Percentiles rank a stretch among this genome's conserved stretches.
Evolutionary conservation across 2,888 invertebrate genomes (phyloP).

Genomic region (Pseudeuparius sepicola): DNA sequence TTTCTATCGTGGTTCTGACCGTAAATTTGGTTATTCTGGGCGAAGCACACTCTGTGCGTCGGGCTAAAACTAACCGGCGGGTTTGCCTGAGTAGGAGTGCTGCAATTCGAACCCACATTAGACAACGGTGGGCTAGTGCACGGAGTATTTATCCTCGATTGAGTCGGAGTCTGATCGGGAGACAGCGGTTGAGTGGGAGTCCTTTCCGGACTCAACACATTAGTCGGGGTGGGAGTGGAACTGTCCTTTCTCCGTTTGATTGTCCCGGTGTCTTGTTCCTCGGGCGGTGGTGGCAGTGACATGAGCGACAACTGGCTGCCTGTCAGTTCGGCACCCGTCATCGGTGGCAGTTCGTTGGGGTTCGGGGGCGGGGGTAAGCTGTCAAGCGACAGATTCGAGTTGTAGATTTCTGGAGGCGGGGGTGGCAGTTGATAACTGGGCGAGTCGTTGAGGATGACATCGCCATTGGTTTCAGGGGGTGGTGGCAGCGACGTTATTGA

Average conservation of each 20-base stretch:
- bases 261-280: conserved; percentile 38
- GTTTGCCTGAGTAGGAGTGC: conserved; percentile 35
- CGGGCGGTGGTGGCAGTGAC: conserved; percentile 67
- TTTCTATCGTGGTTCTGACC: conserved; percentile 32
- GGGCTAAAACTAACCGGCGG: conserved; percentile 33
- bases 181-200: conserved; percentile 35
- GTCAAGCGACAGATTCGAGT: conserved; percentile 67
- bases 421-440: conserved; percentile 53
- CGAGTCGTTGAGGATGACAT: conserved; percentile 37
- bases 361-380: conserved; percentile 73
- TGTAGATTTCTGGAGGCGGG: conserved; percentile 64
- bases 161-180: conserved; percentile 39
- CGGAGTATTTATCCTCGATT: conserved; percentile 36
- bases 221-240: conserved; percentile 40
- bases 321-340: conserved; percentile 47
- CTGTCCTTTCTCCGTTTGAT: conserved; percentile 39
- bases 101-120: conserved; percentile 34
- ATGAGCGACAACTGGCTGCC: conserved; percentile 61
- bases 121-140: conserved; percentile 35
- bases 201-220: conserved; percentile 36
- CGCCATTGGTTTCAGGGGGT: conserved; percentile 43
- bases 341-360: conserved; percentile 45
- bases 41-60: conserved; percentile 26
- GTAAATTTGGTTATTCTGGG: conserved; percentile 21
- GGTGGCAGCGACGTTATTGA: conserved; percentile 46